Evolutionary conservation across 1,140 invertebrate species (phyloP).

Genomic region (Lutraria rhynchaena): DNA sequence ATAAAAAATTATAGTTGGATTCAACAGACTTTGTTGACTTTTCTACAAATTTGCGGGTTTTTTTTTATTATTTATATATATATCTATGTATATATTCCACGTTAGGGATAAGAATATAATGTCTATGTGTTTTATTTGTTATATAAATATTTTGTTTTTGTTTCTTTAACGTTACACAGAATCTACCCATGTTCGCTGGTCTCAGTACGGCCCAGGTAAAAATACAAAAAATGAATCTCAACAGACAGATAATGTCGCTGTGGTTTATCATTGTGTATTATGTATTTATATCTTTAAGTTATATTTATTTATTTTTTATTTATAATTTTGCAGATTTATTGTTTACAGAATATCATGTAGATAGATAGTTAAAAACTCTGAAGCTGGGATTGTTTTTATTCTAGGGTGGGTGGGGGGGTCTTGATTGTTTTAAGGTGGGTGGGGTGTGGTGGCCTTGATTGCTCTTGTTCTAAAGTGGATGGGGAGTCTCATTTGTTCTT

Average conservation of each 20-base stretch:
- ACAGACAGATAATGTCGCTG: neutral
- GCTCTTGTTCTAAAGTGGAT: no score
- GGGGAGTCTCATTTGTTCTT: no score
- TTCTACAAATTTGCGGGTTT: neutral
- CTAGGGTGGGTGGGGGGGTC: neutral
- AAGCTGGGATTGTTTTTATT: neutral
- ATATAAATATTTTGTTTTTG: neutral
- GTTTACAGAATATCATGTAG: neutral
- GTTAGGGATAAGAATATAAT: neutral
- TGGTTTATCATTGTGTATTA: neutral
- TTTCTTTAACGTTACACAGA: slow-evolving; percentile 53
- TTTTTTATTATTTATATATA: neutral
- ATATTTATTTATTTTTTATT: neutral
- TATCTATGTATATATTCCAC: neutral
- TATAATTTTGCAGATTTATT: slow-evolving; percentile 11
- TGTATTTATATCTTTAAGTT: neutral
- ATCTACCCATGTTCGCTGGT: slow-evolving; percentile 72
- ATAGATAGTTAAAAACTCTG: neutral
- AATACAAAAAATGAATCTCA: neutral
- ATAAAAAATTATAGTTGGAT: neutral
- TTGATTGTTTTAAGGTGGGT: no score
- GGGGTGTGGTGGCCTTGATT: no score
- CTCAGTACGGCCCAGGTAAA: slow-evolving; percentile 74
- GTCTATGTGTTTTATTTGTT: neutral
- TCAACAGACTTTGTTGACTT: neutral